phyloP scores from a whole-genome alignment of 53 echinoderm and acorn worm genomes.

The Holothuria scabra region DNA sequence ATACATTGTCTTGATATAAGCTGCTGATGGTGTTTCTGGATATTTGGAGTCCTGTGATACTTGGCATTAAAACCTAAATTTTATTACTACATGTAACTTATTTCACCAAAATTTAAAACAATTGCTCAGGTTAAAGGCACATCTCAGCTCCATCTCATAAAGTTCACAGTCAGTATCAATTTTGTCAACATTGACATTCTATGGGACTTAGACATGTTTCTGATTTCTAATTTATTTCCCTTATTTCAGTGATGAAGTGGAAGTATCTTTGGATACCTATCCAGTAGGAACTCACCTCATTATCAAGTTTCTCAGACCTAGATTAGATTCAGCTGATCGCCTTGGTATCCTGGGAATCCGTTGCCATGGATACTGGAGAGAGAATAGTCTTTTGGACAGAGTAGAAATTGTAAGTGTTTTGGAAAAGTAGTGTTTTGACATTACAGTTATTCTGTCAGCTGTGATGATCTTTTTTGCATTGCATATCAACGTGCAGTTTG shows the following conservation, averaged over 20 bases:
- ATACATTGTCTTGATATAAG: too few species aligned
- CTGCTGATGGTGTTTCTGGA: too few species aligned
- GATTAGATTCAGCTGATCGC: conserved; percentile 66
- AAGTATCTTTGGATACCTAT: conserved; percentile 74
- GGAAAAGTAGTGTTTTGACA: not conserved
- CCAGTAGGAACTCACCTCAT: conserved; percentile 82
- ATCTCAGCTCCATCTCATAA: too few species aligned
- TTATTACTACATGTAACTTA: too few species aligned
- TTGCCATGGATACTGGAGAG: conserved; percentile 81
- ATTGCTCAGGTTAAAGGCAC: too few species aligned
- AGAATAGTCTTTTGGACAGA: conserved; percentile 65
- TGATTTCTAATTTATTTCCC: not conserved
- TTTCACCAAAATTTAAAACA: too few species aligned
- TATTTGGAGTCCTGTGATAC: too few species aligned
- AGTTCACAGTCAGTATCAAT: too few species aligned
- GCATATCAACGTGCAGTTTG: too few species aligned
- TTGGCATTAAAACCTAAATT: too few species aligned
- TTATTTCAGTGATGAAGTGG: conserved; percentile 80
- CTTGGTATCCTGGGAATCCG: conserved; percentile 85
- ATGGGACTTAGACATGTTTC: too few species aligned
- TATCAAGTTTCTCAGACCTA: conserved; percentile 93
- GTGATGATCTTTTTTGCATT: not conserved
- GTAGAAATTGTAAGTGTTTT: conserved; percentile 63
- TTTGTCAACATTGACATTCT: too few species aligned
- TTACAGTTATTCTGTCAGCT: not conserved